Evolutionary conservation across 1,140 invertebrate genomes (phyloP), one percentile per base, ranked within the genome.

Genomic region (Bilobella aurantiaca): DNA sequence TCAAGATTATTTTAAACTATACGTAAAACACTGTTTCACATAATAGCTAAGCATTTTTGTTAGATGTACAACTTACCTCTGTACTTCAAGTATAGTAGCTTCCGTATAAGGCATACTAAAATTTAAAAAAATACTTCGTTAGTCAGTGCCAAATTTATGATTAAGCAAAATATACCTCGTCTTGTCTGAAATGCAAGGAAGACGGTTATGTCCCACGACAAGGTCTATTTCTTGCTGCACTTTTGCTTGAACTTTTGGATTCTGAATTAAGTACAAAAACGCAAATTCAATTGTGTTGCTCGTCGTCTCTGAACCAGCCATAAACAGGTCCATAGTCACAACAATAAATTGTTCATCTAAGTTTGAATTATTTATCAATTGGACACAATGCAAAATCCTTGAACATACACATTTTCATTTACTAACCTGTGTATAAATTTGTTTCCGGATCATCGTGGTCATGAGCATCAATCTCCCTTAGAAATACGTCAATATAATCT

Each of bases 251-350:
- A 91, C 82, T 21, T 88, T 81, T n/a, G 86, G 89, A 74, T 88
- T 82, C 49, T 85, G 75, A 0, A 91, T 81, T 66, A 93, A 76
- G 69, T 88, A 85, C 62, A 91, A 82, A 61, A 93, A 86, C 46
- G 84, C 82, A 74, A 90, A 90, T 21, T 84, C 83, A 68, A 90
- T 78, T 29, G 84, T 84, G 73, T 89, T 90, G 28, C 82, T 85
- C 0, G 88, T 90, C 0, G 89, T 91, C 76, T 91, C 88, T 0
- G 88, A 87, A 1, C 88, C 89, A 29, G 87, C 88, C 77, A 89
- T 85, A n/a, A 63, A 53, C 8, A 63, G 23, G 28, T 63, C 37
- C n/a, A 62, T 18, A 42, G 16, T 14, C 2, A 37, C 60, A 37
- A 62, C 27, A 34, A 56, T 62, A 47, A 62, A 62, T 42, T 62